Percentiles rank a stretch among this genome's conserved stretches.
phyloP scores from a whole-genome alignment of 1,140 invertebrate species.

The Drosophila pectinifera region DNA sequence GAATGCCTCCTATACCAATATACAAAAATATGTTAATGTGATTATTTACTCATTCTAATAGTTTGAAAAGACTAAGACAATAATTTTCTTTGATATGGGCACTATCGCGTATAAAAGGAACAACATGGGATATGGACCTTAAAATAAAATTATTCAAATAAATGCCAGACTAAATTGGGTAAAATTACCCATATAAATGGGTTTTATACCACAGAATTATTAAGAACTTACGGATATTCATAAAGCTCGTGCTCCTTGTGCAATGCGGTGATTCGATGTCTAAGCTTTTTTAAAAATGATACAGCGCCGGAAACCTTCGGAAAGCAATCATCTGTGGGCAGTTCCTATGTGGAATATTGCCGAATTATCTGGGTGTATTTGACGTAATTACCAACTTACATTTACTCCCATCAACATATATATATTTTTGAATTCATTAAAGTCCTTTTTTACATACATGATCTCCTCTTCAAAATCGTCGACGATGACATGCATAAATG shows the following conservation, averaged over 20 bases:
- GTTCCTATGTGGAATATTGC: slow-evolving; percentile 19
- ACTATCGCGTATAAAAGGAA: too few species aligned
- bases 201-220: neutral
- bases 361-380: neutral
- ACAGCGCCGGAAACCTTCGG: slow-evolving; percentile 64
- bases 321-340: slow-evolving; percentile 63
- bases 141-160: too few species aligned
- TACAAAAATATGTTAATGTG: too few species aligned
- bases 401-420: slow-evolving; percentile 19
- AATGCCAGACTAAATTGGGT: too few species aligned
- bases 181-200: too few species aligned
- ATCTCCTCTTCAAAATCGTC: slow-evolving; percentile 87
- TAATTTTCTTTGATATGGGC: too few species aligned
- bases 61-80: too few species aligned
- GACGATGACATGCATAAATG: slow-evolving; percentile 60
- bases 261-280: slow-evolving; percentile 55
- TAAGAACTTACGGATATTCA: slow-evolving; percentile 65
- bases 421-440: slow-evolving; percentile 53
- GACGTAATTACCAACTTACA: slow-evolving; percentile 17
- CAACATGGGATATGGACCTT: too few species aligned
- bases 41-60: too few species aligned
- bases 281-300: slow-evolving; percentile 54
- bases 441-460: slow-evolving; percentile 86
- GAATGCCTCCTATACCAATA: too few species aligned
- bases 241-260: slow-evolving; percentile 59